Base-by-base conservation (phyloP, 2,888 invertebrate genomes). In the Thereva nobilitata region DNA sequence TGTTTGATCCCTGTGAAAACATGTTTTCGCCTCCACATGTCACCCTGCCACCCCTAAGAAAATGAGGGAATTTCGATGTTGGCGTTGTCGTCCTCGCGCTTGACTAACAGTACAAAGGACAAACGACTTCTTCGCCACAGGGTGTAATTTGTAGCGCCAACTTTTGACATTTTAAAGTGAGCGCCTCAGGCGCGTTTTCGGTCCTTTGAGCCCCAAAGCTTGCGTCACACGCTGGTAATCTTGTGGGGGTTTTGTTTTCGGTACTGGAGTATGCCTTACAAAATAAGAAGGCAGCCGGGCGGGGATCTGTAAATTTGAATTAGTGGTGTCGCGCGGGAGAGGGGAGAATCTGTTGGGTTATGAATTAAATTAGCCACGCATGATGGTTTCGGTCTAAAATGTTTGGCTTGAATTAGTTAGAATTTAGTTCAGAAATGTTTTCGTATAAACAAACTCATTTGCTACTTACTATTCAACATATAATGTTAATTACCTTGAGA, bases 401-500 rank as follows among this genome's bases (percentile, higher is more conserved):
- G 3, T 49, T 49, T 7, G 7, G 2, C 10, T 12, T 23, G 10
- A 49, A 49, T 49, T 10, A 34, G 37, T 4, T 23, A 2, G 1
- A 3, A 35, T 40, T 9, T 2, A 52, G 12, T 34, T 7, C 34
- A 8, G 9, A 42, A 42, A 8, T 49, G 5, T 34, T 8, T 1
- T 4, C n/a, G 5, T 49, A 12, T 5, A n/a, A 7, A n/a, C 6
- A n/a, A 7, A 47, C n/a, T 4, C 47, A 6, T 47, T 47, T 47
- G 47, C 23, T 23, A 23, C 23, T 23, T 42, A 41, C 44, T 50
- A 56, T 34, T 45, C 38, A 61, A 66, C 9, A 8, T 42, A 2
- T 2, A 42, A 42, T 67, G 56, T 34, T 7, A 75, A 84, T 84
- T 80, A 91, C 91, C 91, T 87, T 91, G 91, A 74, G 90, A 83